These are phyloP conservation scores for Eunapius fragilis DNA, from an alignment of 37 sponge, comb jelly and placozoan genomes.

Conservation along the genomic window DNA sequence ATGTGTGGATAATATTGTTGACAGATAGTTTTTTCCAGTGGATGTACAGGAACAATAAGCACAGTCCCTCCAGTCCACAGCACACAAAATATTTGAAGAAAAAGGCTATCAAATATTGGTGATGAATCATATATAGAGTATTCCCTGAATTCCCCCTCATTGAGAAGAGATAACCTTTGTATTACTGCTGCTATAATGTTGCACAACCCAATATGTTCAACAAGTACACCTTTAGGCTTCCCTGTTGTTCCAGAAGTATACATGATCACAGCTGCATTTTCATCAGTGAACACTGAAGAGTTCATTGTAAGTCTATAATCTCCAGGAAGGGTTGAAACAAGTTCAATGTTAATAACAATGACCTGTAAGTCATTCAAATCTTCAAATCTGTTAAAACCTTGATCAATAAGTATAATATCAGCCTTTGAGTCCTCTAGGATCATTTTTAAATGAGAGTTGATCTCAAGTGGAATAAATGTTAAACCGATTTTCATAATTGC, in stretches of 20 bases:
- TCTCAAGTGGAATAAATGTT: neutral
- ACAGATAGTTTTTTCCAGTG: neutral
- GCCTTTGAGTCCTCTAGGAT: neutral
- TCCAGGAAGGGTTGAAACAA: too few species aligned
- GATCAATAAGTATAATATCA: neutral
- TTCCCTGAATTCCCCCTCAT: neutral
- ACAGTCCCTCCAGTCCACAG: conserved; percentile 10
- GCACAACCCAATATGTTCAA: conserved; percentile 4
- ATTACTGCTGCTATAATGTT: neutral
- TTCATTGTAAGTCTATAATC: too few species aligned
- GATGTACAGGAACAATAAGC: neutral
- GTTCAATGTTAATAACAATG: too few species aligned
- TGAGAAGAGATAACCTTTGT: neutral
- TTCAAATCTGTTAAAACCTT: neutral
- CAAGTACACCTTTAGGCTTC: conserved; percentile 11
- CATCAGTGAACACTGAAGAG: neutral
- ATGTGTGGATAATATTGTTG: neutral
- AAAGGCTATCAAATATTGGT: neutral
- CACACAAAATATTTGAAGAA: neutral
- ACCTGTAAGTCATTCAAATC: too few species aligned
- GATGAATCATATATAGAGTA: neutral
- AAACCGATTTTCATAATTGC: neutral
- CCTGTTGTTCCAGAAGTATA: conserved; percentile 30
- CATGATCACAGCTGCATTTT: conserved; percentile 9
- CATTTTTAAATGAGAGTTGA: neutral